Evolutionary conservation across 2,113 vertebrate genomes (phyloP).

Genomic region (Labeo catla): DNA sequence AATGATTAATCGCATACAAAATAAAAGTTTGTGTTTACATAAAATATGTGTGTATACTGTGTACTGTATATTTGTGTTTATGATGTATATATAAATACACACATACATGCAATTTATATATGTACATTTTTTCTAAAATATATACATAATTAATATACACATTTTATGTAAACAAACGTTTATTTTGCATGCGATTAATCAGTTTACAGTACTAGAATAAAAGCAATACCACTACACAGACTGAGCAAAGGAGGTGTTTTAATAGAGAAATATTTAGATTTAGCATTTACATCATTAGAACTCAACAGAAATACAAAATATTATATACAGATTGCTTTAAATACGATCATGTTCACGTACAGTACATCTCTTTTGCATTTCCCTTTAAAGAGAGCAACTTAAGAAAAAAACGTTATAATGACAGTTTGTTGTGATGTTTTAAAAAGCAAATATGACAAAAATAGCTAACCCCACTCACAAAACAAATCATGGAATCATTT

Average conservation of each 20-base stretch:
- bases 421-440: background rate
- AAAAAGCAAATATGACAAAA: background rate
- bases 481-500: background rate
- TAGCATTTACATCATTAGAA: constrained; percentile 61
- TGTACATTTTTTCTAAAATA: too few relatives aligned
- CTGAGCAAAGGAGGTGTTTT: constrained; percentile 45
- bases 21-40: too few relatives aligned
- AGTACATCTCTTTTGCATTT: constrained; percentile 55
- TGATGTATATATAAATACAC: too few relatives aligned
- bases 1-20: too few relatives aligned
- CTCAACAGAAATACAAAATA: constrained; percentile 68
- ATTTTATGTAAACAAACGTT: too few relatives aligned
- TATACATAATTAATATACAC: too few relatives aligned
- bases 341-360: constrained; percentile 59
- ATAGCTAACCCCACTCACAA: background rate
- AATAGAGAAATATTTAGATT: constrained; percentile 75
- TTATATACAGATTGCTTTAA: constrained; percentile 67
- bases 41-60: too few relatives aligned
- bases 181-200: too few relatives aligned
- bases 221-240: constrained; percentile 9
- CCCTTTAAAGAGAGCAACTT: constrained; percentile 40
- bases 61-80: too few relatives aligned
- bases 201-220: background rate
- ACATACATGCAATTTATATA: too few relatives aligned
- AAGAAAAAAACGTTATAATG: background rate